Evolutionary conservation across 2,888 invertebrate genomes (phyloP).

Genomic region (Rhaphigaster nebulosa): DNA sequence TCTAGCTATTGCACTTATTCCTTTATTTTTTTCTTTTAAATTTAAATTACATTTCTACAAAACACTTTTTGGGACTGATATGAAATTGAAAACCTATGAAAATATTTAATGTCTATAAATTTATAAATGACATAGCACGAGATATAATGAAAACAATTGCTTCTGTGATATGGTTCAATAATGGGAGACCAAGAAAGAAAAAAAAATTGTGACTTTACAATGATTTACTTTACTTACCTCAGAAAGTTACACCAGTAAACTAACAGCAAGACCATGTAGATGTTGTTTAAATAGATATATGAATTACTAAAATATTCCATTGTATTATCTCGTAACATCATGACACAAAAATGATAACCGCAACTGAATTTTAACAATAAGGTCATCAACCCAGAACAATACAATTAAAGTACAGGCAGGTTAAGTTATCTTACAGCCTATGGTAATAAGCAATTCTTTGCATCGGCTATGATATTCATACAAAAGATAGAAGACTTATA

Average conservation of each 20-base stretch:
- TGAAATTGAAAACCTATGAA: neutral
- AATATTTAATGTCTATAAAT: neutral
- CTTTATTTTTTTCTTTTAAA: neutral
- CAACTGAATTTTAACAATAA: slow-evolving; percentile 27
- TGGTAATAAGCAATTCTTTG: slow-evolving; percentile 37
- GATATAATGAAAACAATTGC: neutral
- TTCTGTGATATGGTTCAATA: neutral
- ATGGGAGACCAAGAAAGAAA: neutral
- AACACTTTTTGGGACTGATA: neutral
- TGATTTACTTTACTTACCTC: neutral
- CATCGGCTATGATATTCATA: neutral
- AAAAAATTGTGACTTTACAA: neutral
- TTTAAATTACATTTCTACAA: neutral
- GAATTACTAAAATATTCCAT: slow-evolving; percentile 38
- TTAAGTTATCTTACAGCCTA: slow-evolving; percentile 36
- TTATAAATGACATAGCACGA: neutral
- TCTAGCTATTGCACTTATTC: neutral
- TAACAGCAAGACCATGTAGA: neutral
- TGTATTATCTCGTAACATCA: slow-evolving; percentile 26
- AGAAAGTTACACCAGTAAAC: neutral
- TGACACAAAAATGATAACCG: slow-evolving; percentile 36
- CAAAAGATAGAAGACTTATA: slow-evolving; percentile 5
- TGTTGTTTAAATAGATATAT: slow-evolving; percentile 12
- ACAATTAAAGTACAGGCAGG: neutral
- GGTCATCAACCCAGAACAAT: slow-evolving; percentile 52